A percentile compares a stretch with the other conserved stretches of the same genome.
phyloP scores from a whole-genome alignment of 2,888 invertebrate species.

The Pyrgus malvae region DNA sequence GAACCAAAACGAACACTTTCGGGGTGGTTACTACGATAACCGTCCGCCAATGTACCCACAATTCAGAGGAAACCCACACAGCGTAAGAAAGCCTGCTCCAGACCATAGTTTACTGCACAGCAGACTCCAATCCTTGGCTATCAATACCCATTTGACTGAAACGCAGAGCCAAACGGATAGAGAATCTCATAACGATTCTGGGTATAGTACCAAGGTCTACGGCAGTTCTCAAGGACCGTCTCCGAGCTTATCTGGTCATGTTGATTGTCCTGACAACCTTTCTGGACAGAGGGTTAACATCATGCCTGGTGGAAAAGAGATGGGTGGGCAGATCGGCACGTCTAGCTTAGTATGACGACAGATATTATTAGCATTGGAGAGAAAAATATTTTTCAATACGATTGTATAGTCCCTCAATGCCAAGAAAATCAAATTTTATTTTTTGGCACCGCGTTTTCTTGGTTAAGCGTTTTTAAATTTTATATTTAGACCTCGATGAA shows the following conservation, averaged over 20 bases:
- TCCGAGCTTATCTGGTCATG: conserved; percentile 86
- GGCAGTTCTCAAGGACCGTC: conserved; percentile 90
- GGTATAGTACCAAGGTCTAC: conserved; percentile 91
- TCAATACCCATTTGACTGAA: conserved; percentile 74
- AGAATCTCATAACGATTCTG: conserved; percentile 91
- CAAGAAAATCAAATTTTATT: not conserved
- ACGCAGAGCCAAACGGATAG: conserved; percentile 79
- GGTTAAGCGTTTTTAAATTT: too few relatives aligned
- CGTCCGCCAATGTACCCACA: conserved; percentile 59
- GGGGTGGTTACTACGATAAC: conserved; percentile 65
- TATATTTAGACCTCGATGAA: too few relatives aligned
- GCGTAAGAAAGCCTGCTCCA: conserved; percentile 58
- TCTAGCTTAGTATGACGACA: conserved; percentile 83
- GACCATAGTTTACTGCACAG: conserved; percentile 73
- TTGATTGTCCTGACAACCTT: conserved; percentile 64
- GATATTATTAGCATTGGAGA: not conserved
- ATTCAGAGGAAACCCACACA: conserved; percentile 45
- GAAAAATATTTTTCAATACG: too few relatives aligned
- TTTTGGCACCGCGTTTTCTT: too few relatives aligned
- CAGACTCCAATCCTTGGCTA: conserved; percentile 71
- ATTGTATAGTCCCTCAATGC: too few relatives aligned
- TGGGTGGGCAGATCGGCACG: conserved; percentile 76
- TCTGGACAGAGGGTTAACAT: conserved; percentile 65
- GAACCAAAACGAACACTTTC: conserved; percentile 70
- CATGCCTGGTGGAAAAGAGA: conserved; percentile 56